Percentiles rank a stretch among this genome's conserved stretches.
Conservation (phyloP, 1,140 invertebrate species). For the Colletes latitarsis region DNA sequence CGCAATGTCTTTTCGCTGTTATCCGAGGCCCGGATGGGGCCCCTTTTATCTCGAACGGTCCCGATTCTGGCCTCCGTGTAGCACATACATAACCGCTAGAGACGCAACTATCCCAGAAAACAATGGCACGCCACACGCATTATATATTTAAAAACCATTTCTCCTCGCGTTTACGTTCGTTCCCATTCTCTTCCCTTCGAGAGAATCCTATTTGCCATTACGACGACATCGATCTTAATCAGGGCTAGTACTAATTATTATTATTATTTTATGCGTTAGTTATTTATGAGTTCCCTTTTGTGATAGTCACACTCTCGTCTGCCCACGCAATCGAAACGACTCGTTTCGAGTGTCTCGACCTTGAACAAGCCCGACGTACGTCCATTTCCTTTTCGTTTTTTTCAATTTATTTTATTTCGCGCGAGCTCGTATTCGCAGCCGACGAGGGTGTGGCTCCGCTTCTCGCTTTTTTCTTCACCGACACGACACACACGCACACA, state of each 20-base stretch:
- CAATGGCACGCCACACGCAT: neutral
- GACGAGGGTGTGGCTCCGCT: conserved; percentile 74
- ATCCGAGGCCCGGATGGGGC: conserved; percentile 22
- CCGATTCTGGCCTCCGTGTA: conserved; percentile 63
- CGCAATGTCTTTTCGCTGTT: conserved; percentile 59
- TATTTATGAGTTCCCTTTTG: conserved; percentile 75
- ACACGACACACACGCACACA: conserved; percentile 28
- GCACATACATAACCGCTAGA: conserved; percentile 12
- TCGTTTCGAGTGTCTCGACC: conserved; percentile 7
- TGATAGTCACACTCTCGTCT: conserved; percentile 72
- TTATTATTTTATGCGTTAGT: conserved; percentile 77
- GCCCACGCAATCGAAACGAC: conserved; percentile 44
- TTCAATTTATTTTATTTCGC: conserved; percentile 50
- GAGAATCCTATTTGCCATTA: conserved; percentile 58
- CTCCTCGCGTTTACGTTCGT: conserved; percentile 9
- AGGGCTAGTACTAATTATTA: conserved; percentile 53
- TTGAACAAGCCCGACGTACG: neutral
- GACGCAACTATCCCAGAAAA: conserved; percentile 42
- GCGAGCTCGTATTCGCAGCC: conserved; percentile 39
- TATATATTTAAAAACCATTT: too few relatives aligned
- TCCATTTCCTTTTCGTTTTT: conserved; percentile 8
- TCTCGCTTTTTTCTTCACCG: conserved; percentile 65
- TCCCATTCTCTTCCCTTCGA: neutral
- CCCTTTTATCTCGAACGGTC: conserved; percentile 34
- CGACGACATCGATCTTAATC: conserved; percentile 66